Conservation (phyloP, 2,797 vertebrate genomes). For the Coregonus ussuriensis region DNA sequence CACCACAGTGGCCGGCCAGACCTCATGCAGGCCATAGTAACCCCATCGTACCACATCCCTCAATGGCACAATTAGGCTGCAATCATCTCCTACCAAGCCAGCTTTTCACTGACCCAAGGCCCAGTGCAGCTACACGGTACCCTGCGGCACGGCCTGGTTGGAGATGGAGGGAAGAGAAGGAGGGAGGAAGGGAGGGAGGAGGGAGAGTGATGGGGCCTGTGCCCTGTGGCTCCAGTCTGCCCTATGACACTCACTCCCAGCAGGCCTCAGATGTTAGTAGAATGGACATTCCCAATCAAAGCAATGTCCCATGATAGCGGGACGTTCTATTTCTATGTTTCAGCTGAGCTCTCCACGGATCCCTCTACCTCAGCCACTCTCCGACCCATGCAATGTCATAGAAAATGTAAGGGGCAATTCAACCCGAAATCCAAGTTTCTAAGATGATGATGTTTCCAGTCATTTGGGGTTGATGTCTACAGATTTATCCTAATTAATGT, state of each 20-base stretch:
- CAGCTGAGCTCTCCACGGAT: background rate
- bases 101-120: constrained; percentile 85
- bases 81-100: constrained; percentile 89
- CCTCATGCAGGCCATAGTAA: constrained; percentile 53
- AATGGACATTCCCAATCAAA: background rate
- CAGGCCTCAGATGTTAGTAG: constrained; percentile 16
- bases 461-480: background rate
- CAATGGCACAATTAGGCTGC: constrained; percentile 94
- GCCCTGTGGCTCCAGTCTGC: constrained; percentile 13
- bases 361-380: background rate
- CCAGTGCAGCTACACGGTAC: constrained; percentile 87
- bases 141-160: constrained; percentile 83
- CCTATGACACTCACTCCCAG: constrained; percentile 34
- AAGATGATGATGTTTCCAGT: background rate
- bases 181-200: constrained; percentile 1
- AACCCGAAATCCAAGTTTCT: background rate
- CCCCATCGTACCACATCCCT: constrained; percentile 66
- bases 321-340: background rate
- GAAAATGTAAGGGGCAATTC: background rate
- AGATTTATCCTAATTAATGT: background rate
- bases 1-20: constrained; percentile 55
- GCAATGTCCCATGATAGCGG: background rate
- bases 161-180: constrained; percentile 54
- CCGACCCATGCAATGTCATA: background rate
- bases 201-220: constrained; percentile 4